Evolutionary conservation across 2,888 invertebrate genomes (phyloP).

Genomic region (Cerceris ruficornis): DNA sequence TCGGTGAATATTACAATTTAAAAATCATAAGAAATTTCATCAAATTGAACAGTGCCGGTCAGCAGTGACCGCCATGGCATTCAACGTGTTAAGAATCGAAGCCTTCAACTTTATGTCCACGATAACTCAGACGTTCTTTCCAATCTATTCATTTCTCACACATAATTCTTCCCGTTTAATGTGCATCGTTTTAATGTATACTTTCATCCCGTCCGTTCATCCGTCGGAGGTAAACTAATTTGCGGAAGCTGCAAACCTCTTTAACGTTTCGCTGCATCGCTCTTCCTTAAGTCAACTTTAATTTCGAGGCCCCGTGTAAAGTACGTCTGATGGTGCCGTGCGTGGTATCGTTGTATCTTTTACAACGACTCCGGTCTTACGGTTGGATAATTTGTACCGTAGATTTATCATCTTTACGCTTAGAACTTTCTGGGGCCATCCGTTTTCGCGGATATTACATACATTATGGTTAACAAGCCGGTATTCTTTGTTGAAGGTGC

Average conservation of each 20-base stretch:
- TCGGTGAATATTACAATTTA: too few relatives aligned
- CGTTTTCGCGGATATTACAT: not conserved
- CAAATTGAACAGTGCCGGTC: too few relatives aligned
- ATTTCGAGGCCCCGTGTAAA: slow-evolving; percentile 37
- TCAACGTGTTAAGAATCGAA: too few relatives aligned
- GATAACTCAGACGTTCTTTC: slow-evolving; percentile 8
- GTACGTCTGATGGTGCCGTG: not conserved
- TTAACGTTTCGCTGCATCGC: slow-evolving; percentile 47
- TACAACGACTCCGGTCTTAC: slow-evolving; percentile 25
- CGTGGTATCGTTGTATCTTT: slow-evolving; percentile 27
- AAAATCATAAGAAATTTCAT: too few relatives aligned
- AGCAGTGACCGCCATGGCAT: too few relatives aligned
- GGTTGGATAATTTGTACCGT: slow-evolving; percentile 17
- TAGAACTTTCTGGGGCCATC: slow-evolving; percentile 12
- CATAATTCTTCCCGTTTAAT: slow-evolving; percentile 30
- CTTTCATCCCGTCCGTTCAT: slow-evolving; percentile 49
- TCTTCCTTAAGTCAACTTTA: slow-evolving; percentile 60
- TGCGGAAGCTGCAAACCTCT: slow-evolving; percentile 51
- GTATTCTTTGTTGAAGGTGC: too few relatives aligned
- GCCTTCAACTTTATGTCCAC: too few relatives aligned
- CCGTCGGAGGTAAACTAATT: slow-evolving; percentile 55
- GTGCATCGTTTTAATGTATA: slow-evolving; percentile 38
- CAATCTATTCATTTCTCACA: slow-evolving; percentile 14
- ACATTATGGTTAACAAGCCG: too few relatives aligned
- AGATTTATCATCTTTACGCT: slow-evolving; percentile 37